Evolutionary conservation across 2,113 vertebrate genomes (phyloP).

Genomic region (Corythoichthys intestinalis): DNA sequence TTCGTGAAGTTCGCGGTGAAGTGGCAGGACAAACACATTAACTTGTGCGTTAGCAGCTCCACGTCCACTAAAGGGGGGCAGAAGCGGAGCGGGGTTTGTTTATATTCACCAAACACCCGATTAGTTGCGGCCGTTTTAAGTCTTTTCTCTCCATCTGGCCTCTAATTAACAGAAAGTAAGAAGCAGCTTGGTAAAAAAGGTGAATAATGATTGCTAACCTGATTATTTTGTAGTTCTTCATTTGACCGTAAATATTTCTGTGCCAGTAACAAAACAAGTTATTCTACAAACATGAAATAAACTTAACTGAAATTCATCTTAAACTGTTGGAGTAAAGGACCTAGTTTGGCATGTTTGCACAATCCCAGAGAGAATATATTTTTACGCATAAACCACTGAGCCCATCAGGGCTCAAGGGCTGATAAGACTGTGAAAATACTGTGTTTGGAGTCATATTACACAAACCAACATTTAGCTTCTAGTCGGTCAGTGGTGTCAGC

Average conservation of each 20-base stretch:
- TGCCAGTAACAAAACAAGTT: background rate
- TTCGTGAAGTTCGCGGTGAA: constrained; percentile 58
- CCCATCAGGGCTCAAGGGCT: constrained; percentile 31
- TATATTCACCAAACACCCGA: constrained; percentile 59
- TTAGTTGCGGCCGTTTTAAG: constrained; percentile 44
- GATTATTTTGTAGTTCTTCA: background rate
- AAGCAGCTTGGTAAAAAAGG: background rate
- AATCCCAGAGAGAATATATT: background rate
- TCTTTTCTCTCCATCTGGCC: constrained; percentile 54
- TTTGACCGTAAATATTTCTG: background rate
- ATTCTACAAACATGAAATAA: background rate
- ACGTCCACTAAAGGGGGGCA: constrained; percentile 4
- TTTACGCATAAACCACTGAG: constrained; percentile 9
- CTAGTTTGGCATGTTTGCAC: background rate
- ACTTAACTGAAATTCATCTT: background rate
- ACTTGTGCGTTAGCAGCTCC: constrained; percentile 51
- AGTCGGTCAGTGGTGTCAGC: constrained; percentile 19
- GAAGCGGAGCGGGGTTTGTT: constrained; percentile 23
- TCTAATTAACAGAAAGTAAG: constrained; percentile 32
- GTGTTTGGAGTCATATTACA: constrained; percentile 48
- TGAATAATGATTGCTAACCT: background rate
- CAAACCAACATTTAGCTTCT: constrained; percentile 40
- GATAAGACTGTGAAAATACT: constrained; percentile 29
- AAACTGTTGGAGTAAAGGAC: background rate
- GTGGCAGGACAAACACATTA: constrained; percentile 63